Evolutionary conservation across 1,140 invertebrate genomes (phyloP).

Genomic region (Pachypeltis micranthus): DNA sequence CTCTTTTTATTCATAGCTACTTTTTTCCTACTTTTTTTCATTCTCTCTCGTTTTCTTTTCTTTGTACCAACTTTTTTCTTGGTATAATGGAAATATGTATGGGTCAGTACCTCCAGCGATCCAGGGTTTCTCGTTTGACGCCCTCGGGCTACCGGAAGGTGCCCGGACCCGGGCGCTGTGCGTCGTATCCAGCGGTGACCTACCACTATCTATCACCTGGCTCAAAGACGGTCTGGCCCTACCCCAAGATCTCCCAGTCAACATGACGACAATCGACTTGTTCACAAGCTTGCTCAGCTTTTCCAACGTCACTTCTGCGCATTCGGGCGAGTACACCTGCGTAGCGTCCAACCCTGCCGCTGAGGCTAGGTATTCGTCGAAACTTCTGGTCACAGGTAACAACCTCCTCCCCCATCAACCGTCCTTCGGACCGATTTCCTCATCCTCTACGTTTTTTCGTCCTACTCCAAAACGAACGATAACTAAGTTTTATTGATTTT

Average conservation of each 20-base stretch:
- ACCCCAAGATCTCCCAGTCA: slow-evolving; percentile 41
- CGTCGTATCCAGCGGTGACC: slow-evolving; percentile 67
- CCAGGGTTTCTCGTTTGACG: slow-evolving; percentile 69
- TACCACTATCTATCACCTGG: slow-evolving; percentile 61
- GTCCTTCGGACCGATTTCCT: not conserved
- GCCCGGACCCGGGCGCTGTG: slow-evolving; percentile 74
- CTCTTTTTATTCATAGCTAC: slow-evolving; percentile 22
- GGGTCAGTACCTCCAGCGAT: slow-evolving; percentile 72
- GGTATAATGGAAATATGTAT: slow-evolving; percentile 24
- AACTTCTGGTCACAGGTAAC: slow-evolving; percentile 73
- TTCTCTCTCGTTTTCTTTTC: slow-evolving; percentile 13
- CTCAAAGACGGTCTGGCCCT: slow-evolving; percentile 60
- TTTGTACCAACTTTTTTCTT: slow-evolving; percentile 32
- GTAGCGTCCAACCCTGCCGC: slow-evolving; percentile 65
- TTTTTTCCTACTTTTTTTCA: slow-evolving; percentile 18
- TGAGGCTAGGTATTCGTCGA: slow-evolving; percentile 65
- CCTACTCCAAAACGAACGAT: too few relatives aligned
- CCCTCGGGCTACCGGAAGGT: slow-evolving; percentile 63
- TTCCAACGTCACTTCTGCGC: slow-evolving; percentile 55
- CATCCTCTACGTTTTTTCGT: slow-evolving; percentile 22
- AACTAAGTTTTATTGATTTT: too few relatives aligned
- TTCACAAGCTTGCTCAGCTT: slow-evolving; percentile 66
- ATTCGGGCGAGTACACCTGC: slow-evolving; percentile 71
- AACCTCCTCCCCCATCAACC: slow-evolving; percentile 29
- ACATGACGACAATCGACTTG: slow-evolving; percentile 57